Evolutionary conservation across 2,797 vertebrate genomes (phyloP), one percentile per base, ranked within the genome.

Genomic region (Myoxocephalus aenaeus): DNA sequence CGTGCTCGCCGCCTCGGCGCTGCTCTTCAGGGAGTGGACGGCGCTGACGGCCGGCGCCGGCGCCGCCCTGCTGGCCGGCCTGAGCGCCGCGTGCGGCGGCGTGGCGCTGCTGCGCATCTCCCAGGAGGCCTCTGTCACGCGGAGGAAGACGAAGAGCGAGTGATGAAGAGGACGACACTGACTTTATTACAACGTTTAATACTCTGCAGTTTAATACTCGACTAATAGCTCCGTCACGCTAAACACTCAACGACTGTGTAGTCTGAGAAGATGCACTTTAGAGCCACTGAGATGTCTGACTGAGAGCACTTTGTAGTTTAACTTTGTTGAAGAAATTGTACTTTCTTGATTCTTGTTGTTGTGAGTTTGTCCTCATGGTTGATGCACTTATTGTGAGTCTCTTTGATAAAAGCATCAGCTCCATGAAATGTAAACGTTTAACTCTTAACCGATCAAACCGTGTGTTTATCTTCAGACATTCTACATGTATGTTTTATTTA

Each of bases 1-100:
- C 3, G 98, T 97, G 87, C 95, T 97, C 71, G 77, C 98, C 32
- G 97, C 97, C 12, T 98, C 98, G 0, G 96, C 97, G 48, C 95
- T 99, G 77, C 96, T 99, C 62, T 99, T 99, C 90, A 96, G 94
- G 81, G 98, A 99, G 87, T 99, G 98, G 98, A 96, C 93, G 38
- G 91, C 93, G 0, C 94, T 98, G 2, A 95, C 96, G 12, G 42
- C 95, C 0, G 93, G 95, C 51, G 96, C 97, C 94, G 93, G 96
- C 92, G 85, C 98, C 25, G 97, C 96, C 44, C 96, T 99, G 95
- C 90, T 97, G 42, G 98, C 97, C 81, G 96, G 96, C 64, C 96
- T 99, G 65, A 94, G 91, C 4, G 98, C 96, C 0, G 95, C 98
- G 67, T 97, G 96, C 1, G 95, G 96, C 2, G 98, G 98, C 9